Conservation (phyloP, 2,888 invertebrate species). For the Lysandra coridon region DNA sequence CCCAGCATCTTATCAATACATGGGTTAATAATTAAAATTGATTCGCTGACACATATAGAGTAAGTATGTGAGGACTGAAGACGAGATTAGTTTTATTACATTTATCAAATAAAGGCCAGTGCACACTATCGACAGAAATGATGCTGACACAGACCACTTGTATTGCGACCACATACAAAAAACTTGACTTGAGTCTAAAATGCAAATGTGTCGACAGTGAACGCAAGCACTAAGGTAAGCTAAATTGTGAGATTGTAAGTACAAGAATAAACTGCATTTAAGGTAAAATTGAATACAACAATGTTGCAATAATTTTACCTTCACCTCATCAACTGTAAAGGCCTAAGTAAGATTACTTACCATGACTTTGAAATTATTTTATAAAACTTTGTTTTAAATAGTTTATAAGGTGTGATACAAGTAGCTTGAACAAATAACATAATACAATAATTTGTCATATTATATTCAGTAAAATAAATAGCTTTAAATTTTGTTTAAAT, state of each 20-base stretch:
- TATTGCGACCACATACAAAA: background rate
- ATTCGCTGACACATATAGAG: background rate
- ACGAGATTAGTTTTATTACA: background rate
- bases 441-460: background rate
- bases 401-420: background rate
- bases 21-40: slow-evolving; percentile 79
- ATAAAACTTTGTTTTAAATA: background rate
- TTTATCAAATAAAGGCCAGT: background rate
- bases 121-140: background rate
- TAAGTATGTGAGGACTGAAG: background rate
- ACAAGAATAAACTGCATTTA: background rate
- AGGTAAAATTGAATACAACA: background rate
- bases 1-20: slow-evolving; percentile 91
- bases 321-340: background rate
- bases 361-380: slow-evolving; percentile 22
- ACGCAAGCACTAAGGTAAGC: background rate
- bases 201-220: background rate
- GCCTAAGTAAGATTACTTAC: slow-evolving; percentile 3
- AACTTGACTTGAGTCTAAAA: background rate
- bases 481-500: slow-evolving; percentile 11
- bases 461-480: background rate
- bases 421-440: slow-evolving; percentile 25
- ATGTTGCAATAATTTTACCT: background rate
- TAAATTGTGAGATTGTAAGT: background rate
- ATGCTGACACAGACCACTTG: background rate